A percentile compares a stretch with the other conserved stretches of the same genome.
Conservation (phyloP, 2,888 invertebrate genomes). For the Microplitis manilae region DNA sequence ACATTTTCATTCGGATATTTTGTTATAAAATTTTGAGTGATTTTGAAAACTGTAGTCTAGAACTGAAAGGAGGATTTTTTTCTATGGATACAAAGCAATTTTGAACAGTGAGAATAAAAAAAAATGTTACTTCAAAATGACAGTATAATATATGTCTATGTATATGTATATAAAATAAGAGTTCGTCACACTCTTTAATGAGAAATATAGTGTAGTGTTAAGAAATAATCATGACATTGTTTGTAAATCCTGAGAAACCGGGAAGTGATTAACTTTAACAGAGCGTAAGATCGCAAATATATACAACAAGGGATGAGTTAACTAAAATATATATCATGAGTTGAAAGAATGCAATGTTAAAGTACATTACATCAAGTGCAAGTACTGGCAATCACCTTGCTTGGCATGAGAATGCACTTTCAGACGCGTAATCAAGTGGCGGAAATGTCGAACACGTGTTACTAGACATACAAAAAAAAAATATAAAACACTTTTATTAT, state of each 20-base stretch:
- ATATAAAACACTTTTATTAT: not conserved
- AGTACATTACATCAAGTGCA: constrained; percentile 49
- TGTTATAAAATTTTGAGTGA: too few species aligned
- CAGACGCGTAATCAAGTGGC: constrained; percentile 24
- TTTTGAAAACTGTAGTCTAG: too few species aligned
- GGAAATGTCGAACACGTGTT: constrained; percentile 29
- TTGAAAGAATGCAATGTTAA: constrained; percentile 37
- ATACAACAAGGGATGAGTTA: constrained; percentile 12
- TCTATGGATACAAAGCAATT: too few species aligned
- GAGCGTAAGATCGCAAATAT: constrained; percentile 18
- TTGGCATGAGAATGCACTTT: constrained; percentile 32
- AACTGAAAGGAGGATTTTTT: too few species aligned
- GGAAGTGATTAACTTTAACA: constrained; percentile 60
- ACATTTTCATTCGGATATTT: too few species aligned
- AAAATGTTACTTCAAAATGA: too few species aligned
- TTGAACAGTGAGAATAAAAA: too few species aligned
- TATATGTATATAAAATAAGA: not conserved
- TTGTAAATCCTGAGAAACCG: constrained; percentile 66
- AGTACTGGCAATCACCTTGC: constrained; percentile 40
- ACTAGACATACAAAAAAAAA: constrained; percentile 8
- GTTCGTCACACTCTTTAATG: constrained; percentile 30
- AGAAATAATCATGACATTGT: constrained; percentile 59
- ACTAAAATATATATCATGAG: not conserved
- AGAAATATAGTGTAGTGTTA: constrained; percentile 30
- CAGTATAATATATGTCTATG: not conserved